Evolutionary conservation across 2,113 vertebrate species (phyloP), one percentile per base, ranked within the genome.

Genomic region (Pagrus major): DNA sequence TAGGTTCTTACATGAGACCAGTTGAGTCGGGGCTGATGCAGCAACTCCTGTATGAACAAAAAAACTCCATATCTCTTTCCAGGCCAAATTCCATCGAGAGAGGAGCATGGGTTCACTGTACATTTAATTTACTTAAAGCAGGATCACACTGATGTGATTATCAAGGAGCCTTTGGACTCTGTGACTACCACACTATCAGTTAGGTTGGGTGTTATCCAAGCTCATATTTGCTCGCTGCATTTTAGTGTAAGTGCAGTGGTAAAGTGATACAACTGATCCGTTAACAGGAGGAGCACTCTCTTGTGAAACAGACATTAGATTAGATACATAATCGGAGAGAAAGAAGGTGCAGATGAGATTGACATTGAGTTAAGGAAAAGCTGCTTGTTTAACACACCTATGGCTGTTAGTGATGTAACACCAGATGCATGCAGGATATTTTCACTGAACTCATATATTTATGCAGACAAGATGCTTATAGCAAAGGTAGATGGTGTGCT

Each of bases 121-220:
- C 39, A 23, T 80, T 60, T 83, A 63, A 81, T 71, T 37, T 71
- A 42, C 63, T 65, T n/a, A 47, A 18, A 81, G 61, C 76, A 27
- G 71, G 51, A 60, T 67, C 69, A 25, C 25, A 37, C 65, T 78
- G 69, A 83, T 75, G 65, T 60, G 75, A 76, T 84, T 81, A 83
- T 72, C 44, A 52, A 46, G 51, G 25, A 70, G 58, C 49, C 55
- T 84, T 80, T 78, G 86, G 78, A 84, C 80, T 84, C 7, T 49
- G 27, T 31, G 31, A 37, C 61, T 29, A 20, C 55, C 58, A 8
- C 27, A 7, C 46, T 16, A 29, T 63, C 70, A 51, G 29, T 44
- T 15, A 33, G 47, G 12, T 2, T 47, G 31, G 7, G 16, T 33
- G 18, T 49, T 70, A 33, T n/a, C 71, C 61, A 59, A 25, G 58